Conservation (phyloP, 1,140 invertebrate species). For the Heliconius himera region DNA sequence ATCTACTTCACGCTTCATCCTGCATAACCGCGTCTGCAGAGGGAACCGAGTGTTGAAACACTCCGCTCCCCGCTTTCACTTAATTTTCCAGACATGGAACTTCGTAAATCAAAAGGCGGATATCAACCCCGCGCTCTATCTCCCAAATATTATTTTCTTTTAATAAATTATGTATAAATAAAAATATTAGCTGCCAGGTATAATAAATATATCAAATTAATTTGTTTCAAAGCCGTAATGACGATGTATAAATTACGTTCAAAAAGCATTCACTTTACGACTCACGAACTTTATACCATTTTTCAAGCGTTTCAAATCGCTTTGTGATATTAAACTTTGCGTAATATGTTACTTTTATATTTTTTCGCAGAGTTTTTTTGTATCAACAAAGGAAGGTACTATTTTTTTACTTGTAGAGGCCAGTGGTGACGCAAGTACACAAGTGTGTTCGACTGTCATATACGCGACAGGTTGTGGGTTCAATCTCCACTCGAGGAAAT, state of each 20-base stretch:
- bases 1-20: neutral
- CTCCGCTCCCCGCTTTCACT: no score
- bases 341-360: neutral
- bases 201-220: neutral
- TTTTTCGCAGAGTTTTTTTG: neutral
- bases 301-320: neutral
- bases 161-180: no score
- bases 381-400: neutral
- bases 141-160: no score
- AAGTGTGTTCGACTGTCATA: no score
- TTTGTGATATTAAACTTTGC: constrained; percentile 11
- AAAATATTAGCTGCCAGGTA: neutral
- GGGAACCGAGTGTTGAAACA: no score
- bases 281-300: neutral
- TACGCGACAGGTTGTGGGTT: no score
- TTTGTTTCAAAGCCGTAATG: neutral
- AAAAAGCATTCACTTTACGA: constrained; percentile 13
- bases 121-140: no score
- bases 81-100: no score
- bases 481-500: no score
- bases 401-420: neutral
- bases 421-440: no score
- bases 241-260: constrained; percentile 13
- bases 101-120: no score
- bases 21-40: no score